These are phyloP conservation scores for Caranx ignobilis DNA, from an alignment of 2,113 vertebrate genomes.

Conservation along the genomic window DNA sequence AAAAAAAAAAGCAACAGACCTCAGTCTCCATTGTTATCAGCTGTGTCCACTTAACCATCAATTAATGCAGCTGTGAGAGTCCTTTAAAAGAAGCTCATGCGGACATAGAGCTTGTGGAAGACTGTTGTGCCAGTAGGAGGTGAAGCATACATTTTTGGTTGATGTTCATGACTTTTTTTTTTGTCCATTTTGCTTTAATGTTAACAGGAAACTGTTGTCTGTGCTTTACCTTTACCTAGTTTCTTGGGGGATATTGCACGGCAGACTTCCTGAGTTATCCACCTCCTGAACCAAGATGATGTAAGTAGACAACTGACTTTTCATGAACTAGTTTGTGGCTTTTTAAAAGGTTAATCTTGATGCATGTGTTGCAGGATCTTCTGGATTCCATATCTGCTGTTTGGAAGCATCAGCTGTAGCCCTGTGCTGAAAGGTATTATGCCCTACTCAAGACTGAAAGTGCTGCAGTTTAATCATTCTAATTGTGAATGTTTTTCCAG, in stretches of 20 bases:
- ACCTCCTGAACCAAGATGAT: background rate
- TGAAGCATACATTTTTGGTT: background rate
- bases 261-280: background rate
- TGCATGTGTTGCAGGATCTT: constrained; percentile 21
- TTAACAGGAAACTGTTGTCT: background rate
- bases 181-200: background rate
- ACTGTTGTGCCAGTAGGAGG: background rate
- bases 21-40: background rate
- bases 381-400: constrained; percentile 40
- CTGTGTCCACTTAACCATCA: constrained; percentile 10
- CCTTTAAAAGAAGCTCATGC: background rate
- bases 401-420: constrained; percentile 19
- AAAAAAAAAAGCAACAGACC: background rate
- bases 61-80: background rate
- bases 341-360: background rate
- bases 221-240: background rate
- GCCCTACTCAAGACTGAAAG: background rate
- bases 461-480: background rate
- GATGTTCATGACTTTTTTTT: background rate
- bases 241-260: background rate
- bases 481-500: background rate
- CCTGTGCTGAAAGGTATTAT: background rate
- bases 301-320: constrained; percentile 12
- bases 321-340: background rate
- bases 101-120: background rate